Percentiles rank a stretch among this genome's conserved stretches.
Evolutionary conservation across 2,888 invertebrate genomes (phyloP).

Genomic region (Meta bourneti): DNA sequence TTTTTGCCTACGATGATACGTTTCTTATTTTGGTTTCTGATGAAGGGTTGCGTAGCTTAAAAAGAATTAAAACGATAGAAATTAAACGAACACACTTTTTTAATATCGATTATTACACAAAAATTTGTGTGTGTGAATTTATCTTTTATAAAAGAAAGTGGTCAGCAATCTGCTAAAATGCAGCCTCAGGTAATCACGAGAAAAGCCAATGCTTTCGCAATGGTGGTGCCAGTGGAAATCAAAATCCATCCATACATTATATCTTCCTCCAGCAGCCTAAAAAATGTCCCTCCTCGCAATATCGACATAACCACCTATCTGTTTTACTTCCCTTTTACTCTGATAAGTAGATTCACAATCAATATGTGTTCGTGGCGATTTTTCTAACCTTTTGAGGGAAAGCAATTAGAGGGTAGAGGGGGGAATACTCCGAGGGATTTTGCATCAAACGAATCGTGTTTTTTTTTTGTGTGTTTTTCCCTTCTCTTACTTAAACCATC

Average conservation of each 20-base stretch:
- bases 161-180: background rate
- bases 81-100: too few relatives aligned
- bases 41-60: too few relatives aligned
- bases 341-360: conserved; percentile 56
- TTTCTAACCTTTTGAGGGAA: conserved; percentile 5
- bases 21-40: too few relatives aligned
- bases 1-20: too few relatives aligned
- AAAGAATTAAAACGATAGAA: too few relatives aligned
- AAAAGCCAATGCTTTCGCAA: background rate
- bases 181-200: background rate
- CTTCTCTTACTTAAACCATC: conserved; percentile 24
- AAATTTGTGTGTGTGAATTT: background rate
- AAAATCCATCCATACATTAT: background rate
- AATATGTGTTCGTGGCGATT: conserved; percentile 17
- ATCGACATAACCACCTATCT: background rate
- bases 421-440: background rate
- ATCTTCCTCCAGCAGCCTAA: background rate
- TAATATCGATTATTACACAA: too few relatives aligned
- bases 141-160: background rate
- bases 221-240: background rate
- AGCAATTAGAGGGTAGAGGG: conserved; percentile 28
- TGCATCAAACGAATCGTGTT: background rate
- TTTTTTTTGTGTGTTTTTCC: background rate
- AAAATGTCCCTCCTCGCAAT: conserved; percentile 4
- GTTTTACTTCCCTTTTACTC: background rate